Base-by-base conservation (phyloP, 64 coral and sea anemone species). In the Platygyra sinensis region DNA sequence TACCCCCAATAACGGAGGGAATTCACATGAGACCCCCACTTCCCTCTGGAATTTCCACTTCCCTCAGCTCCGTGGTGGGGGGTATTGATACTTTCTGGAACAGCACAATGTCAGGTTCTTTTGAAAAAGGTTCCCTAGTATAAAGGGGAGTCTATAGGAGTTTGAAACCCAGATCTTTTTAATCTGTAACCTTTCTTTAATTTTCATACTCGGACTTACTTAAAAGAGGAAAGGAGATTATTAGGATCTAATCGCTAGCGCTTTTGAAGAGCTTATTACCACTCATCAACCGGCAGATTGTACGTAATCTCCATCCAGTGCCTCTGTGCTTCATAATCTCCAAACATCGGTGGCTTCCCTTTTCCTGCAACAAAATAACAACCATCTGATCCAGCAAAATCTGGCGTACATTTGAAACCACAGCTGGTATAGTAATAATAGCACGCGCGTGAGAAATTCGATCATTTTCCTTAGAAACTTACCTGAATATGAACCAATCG, bases 221-320 rank as follows among this genome's bases (percentile, higher is more conserved):
- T 0, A 5, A 46, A 46, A 46, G 7, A 5, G 0, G 3, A 88
- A 31, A 55, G 5, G 30, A 3, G 20, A 74, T 60, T 69, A 14
- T 30, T 38, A 31, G 30, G 1, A 89, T 24, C 30, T 6, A 28
- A 42, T 51, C 18, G 38, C 1, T 24, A 42, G 30, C 18, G 38
- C 1, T 24, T 22, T 24, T 30, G 42, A 42, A 30, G 18, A 38
- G 73, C 52, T 89, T 86, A 98, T 89, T 86, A 98, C 96, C 96
- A 98, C 83, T 98, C 93, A 86, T 89, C 80, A 80, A 93, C 72
- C 20, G 96, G 96, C 19, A 98, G 88, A 76, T 98, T 93, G 71
- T 89, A 93, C 18, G 96, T 95, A 27, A 98, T 98, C 52, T 98
- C 96, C 90, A 95, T 94, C 96, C 96, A 98, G 50, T 98, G 96